Base-by-base conservation (phyloP, 2,888 invertebrate species). In the Synanthedon andrenaeformis region DNA sequence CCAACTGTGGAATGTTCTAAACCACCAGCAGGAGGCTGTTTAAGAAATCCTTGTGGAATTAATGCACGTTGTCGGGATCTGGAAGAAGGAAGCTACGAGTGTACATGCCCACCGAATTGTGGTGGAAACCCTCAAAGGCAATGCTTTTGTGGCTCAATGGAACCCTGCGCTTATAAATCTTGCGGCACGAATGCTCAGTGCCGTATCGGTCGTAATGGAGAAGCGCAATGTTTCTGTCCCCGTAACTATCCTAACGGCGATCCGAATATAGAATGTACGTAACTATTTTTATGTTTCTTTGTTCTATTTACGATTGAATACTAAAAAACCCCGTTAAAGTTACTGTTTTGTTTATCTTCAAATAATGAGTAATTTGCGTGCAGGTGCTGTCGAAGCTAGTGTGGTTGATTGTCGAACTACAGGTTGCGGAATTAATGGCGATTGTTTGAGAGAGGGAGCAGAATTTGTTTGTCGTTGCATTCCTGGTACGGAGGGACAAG, bases 121-220 rank as follows among this genome's bases (percentile, higher is more conserved):
- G 89, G 92, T 53, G 96, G 96, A 0, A 94, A 96, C 81, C 92
- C 96, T 14, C 91, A 92, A 69, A 90, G 90, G 61, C 94, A 94
- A 56, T 96, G 96, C 68, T 88, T 92, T 55, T 96, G 96, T 71
- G 92, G 93, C 51, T 90, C 87, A 23, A 90, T 91, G 63, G 92
- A 93, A 73, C 90, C 93, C n/a, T 97, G 96, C 69, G 91, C 91
- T 59, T 90, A 92, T 62, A 92, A 93, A 66, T 87, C 91, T 42
- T 97, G 96, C 72, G 96, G 96, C 14, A 88, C 90, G 42, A 95
- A 95, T 70, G 96, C 96, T 2, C 91, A 91, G 53, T 97, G 96
- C 72, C 90, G 91, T 61, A 91, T 94, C 49, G 83, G 90, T 51
- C 88, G 90, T 58, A 90, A 89, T 57, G 90, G 91, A 60, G 91